Percentiles rank a stretch among this genome's conserved stretches.
These are phyloP conservation scores for Leptothorax acervorum DNA, from an alignment of 2,888 invertebrate genomes.

Conservation along the genomic window DNA sequence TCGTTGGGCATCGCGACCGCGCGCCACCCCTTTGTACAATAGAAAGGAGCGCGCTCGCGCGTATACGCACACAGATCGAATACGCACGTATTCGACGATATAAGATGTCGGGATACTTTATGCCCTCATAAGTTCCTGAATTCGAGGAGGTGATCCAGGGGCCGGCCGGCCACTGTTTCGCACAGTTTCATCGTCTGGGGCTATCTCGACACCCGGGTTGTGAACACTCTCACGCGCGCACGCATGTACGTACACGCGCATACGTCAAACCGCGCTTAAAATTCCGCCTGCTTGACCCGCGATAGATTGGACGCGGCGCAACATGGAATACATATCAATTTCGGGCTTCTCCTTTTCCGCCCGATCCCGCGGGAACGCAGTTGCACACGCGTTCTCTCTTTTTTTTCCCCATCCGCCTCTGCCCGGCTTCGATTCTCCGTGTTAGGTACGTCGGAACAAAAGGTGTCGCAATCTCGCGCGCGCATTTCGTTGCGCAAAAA, in stretches of 20 bases:
- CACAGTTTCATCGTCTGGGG: constrained; percentile 32
- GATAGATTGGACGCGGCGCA: constrained; percentile 84
- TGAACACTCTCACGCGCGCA: neutral
- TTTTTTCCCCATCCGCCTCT: constrained; percentile 17
- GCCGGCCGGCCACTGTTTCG: constrained; percentile 50
- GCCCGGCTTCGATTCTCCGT: neutral
- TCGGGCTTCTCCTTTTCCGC: constrained; percentile 68
- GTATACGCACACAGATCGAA: constrained; percentile 30
- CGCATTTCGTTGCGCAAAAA: constrained; percentile 17
- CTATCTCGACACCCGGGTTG: constrained; percentile 28
- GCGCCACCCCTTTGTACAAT: constrained; percentile 60
- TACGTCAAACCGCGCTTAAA: constrained; percentile 81
- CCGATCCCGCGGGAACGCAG: constrained; percentile 66
- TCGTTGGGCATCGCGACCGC: constrained; percentile 51
- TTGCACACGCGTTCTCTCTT: constrained; percentile 69
- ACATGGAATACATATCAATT: constrained; percentile 85
- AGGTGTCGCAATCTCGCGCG: constrained; percentile 34
- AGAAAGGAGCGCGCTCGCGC: neutral
- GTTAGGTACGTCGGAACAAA: neutral
- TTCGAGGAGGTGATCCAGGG: constrained; percentile 68
- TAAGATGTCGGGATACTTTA: constrained; percentile 80
- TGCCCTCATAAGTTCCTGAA: constrained; percentile 83
- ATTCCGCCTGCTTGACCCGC: constrained; percentile 85
- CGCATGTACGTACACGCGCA: constrained; percentile 23
- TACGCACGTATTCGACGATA: constrained; percentile 50